These are phyloP conservation scores for Microtus californicus DNA, from an alignment of 2,797 vertebrate species.

Conservation along the genomic window DNA sequence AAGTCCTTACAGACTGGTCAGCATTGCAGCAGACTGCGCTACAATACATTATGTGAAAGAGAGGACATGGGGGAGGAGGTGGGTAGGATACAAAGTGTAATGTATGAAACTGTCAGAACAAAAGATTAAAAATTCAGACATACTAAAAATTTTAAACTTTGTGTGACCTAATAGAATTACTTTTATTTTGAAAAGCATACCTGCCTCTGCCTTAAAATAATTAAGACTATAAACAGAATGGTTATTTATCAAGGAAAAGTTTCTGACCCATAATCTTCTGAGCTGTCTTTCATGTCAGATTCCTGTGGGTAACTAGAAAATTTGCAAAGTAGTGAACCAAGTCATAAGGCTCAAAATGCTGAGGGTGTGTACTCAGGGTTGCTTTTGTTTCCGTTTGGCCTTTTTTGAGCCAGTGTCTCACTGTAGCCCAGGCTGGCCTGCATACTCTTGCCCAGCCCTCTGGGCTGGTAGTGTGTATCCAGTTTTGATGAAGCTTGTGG, in stretches of 20 bases:
- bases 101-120: neutral
- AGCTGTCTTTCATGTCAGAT: neutral
- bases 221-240: neutral
- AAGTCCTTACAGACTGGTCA: neutral
- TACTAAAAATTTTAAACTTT: constrained; percentile 1
- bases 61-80: neutral
- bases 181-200: neutral
- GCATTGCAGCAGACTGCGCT: neutral
- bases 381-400: neutral
- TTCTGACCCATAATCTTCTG: constrained; percentile 15
- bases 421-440: neutral
- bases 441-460: neutral
- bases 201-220: neutral
- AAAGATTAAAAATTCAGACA: neutral
- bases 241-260: neutral
- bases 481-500: neutral
- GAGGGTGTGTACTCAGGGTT: neutral
- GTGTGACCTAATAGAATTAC: neutral
- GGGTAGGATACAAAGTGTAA: neutral
- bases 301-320: neutral
- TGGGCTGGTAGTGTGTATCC: neutral
- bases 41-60: neutral
- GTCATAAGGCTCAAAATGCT: neutral
- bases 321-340: neutral
- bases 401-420: neutral